These are phyloP conservation scores for Tupaia chinensis DNA, from an alignment of 2,113 vertebrate species.

Conservation along the genomic window DNA sequence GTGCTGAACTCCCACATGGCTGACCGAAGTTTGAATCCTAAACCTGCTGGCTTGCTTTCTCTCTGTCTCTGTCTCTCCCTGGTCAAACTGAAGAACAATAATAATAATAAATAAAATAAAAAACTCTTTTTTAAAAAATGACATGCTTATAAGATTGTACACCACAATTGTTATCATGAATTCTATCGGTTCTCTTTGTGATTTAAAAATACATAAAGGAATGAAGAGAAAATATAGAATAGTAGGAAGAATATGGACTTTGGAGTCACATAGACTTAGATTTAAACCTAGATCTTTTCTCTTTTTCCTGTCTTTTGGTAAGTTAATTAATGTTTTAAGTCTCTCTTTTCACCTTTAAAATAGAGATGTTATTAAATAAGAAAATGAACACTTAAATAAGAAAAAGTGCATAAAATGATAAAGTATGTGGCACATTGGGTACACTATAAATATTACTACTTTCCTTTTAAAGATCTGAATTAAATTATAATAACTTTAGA, in stretches of 20 bases:
- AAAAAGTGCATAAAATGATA: conserved; percentile 19
- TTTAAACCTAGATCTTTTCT: not conserved
- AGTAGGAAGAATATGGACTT: not conserved
- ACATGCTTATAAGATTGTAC: not conserved
- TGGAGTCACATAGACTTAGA: not conserved
- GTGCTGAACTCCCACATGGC: too few relatives aligned
- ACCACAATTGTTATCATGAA: not conserved
- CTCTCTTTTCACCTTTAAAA: conserved; percentile 27
- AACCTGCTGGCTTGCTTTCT: too few relatives aligned
- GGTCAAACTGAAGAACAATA: too few relatives aligned
- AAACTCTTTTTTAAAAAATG: not conserved
- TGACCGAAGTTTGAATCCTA: too few relatives aligned
- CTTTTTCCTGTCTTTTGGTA: not conserved
- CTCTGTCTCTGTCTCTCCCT: too few relatives aligned
- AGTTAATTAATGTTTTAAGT: not conserved
- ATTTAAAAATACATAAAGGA: not conserved
- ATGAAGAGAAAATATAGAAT: not conserved
- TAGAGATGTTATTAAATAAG: not conserved
- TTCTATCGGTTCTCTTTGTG: not conserved
- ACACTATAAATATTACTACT: not conserved
- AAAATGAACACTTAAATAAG: not conserved
- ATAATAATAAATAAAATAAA: too few relatives aligned
- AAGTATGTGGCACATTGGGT: not conserved
- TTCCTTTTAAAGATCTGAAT: conserved; percentile 26
- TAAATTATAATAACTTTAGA: not conserved